These are phyloP conservation scores for Poeciliopsis presidionis DNA, from an alignment of 2,797 vertebrate genomes.

Conservation along the genomic window DNA sequence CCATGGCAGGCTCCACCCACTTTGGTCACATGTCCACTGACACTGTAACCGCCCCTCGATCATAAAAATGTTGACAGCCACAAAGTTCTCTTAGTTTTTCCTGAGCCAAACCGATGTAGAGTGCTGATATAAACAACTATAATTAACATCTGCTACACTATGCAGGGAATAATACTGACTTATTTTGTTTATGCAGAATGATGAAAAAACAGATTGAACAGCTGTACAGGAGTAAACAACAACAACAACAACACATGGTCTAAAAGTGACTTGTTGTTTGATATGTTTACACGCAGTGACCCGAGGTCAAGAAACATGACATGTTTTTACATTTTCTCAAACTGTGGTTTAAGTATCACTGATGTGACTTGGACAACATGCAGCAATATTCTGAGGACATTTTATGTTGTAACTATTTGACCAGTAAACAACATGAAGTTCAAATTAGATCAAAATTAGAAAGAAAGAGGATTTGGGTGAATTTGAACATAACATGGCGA, in stretches of 20 bases:
- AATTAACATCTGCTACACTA: conserved; percentile 1
- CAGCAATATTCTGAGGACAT: background rate
- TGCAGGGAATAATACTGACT: conserved; percentile 8
- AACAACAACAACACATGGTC: conserved; percentile 20
- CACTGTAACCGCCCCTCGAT: conserved; percentile 34
- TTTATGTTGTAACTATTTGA: background rate
- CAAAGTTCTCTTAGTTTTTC: conserved; percentile 38
- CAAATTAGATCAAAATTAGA: background rate
- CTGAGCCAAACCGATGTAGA: conserved; percentile 3
- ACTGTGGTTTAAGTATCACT: background rate
- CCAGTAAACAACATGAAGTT: background rate
- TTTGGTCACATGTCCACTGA: conserved; percentile 64
- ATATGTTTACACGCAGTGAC: background rate
- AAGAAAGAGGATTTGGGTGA: background rate
- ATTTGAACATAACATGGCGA: background rate
- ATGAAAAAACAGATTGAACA: background rate
- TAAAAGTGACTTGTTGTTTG: conserved; percentile 22
- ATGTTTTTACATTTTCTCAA: background rate
- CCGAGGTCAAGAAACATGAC: background rate
- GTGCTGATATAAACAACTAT: conserved; percentile 27
- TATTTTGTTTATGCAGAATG: conserved; percentile 7
- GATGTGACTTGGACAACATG: background rate
- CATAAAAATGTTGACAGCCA: conserved; percentile 69
- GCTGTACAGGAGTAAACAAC: conserved; percentile 11
- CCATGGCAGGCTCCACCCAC: conserved; percentile 54